Base-by-base conservation (phyloP, 2,888 invertebrate genomes). In the Ichneumon xanthorius region DNA sequence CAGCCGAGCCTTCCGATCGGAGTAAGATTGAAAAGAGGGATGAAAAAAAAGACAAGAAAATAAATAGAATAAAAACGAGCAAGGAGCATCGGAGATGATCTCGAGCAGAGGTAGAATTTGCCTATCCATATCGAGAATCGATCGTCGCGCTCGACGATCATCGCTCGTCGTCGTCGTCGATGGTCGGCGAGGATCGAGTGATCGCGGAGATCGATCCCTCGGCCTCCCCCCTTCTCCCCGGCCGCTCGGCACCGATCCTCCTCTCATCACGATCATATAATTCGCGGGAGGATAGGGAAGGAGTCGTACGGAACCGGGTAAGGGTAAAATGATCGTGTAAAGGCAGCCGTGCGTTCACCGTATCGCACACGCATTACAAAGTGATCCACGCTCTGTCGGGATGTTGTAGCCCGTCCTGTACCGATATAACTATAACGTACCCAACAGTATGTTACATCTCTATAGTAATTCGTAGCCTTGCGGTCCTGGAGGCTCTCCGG, bases 291-390 rank as follows among this genome's bases (percentile, higher is more conserved):
- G 72, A 67, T 48, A 63, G 16, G 37, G 40, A 37, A 68, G 55
- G 50, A 37, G 58, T 48, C 30, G 16, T 48, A 30, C 30, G 26
- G 16, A 22, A 30, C 19, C 26, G 9, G 37, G 22, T 55, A 63
- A 53, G 77, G 73, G 72, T 71, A 85, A 88, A 86, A 87, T 75
- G 85, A 88, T 82, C 81, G 84, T 82, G 76, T 82, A 79, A 48
- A 79, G 75, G 77, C 84, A 77, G 73, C 80, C 71, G 82, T 65
- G 77, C 84, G 84, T 84, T 86, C 82, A 75, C 81, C 85, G 86
- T 88, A 86, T 86, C 86, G 87, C 86, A 87, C 87, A 88, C 90
- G 90, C 90, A 90, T 90, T 90, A 90, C 88, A 90, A 92, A 92
- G 90, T 88, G 87, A 86, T 87, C 82, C 86, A 11, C 76, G 30